phyloP scores from a whole-genome alignment of 2,888 invertebrate genomes.

The Dicycla oo region DNA sequence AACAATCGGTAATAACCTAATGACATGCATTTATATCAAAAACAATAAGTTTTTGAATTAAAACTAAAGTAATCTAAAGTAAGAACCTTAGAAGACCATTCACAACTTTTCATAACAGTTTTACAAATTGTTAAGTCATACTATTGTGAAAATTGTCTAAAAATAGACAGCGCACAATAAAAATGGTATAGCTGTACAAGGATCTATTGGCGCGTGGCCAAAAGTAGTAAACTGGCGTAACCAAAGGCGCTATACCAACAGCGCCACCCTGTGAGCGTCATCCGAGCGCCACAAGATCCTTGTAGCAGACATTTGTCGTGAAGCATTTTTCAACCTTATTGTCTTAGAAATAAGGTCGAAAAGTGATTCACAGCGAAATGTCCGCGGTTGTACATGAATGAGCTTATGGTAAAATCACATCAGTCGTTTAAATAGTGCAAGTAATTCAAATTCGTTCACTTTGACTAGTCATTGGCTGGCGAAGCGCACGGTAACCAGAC shows the following conservation, averaged over 20 bases:
- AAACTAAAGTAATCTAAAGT: constrained; percentile 35
- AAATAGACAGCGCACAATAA: constrained; percentile 37
- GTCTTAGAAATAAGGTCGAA: too few species aligned
- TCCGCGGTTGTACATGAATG: constrained; percentile 30
- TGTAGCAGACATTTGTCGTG: too few species aligned
- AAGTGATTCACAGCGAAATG: too few species aligned
- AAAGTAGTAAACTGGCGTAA: too few species aligned
- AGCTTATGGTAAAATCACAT: constrained; percentile 39
- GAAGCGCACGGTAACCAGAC: constrained; percentile 68
- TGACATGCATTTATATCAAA: constrained; percentile 43
- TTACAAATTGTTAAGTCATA: constrained; percentile 17
- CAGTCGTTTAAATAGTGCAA: constrained; percentile 37
- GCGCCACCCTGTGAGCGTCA: not conserved
- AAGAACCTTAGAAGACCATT: constrained; percentile 33
- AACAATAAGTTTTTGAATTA: constrained; percentile 56
- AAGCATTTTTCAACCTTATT: too few species aligned
- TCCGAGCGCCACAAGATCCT: not conserved
- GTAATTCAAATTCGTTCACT: constrained; percentile 53
- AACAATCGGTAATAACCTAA: constrained; percentile 41
- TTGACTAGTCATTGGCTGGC: constrained; percentile 78
- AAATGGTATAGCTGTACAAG: constrained; percentile 6
- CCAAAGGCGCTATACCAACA: not conserved
- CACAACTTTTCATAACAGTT: constrained; percentile 42
- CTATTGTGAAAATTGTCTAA: constrained; percentile 23
- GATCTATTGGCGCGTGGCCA: not conserved